A percentile compares a stretch with the other conserved stretches of the same genome.
phyloP scores from a whole-genome alignment of 2,113 vertebrate species.

The Trogon surrucura region DNA sequence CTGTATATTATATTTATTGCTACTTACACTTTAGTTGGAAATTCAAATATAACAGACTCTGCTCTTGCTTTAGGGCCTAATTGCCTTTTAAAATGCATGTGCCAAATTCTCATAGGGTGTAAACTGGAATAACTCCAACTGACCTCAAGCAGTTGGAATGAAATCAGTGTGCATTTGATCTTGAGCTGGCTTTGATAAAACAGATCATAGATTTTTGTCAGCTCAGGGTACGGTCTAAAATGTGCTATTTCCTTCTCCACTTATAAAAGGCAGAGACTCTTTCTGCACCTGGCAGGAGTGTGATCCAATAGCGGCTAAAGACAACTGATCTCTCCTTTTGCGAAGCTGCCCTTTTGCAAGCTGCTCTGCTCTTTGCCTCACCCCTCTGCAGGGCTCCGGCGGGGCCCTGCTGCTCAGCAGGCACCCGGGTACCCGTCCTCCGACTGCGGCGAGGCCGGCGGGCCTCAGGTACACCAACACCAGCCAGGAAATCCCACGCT shows the following conservation, averaged over 20 bases:
- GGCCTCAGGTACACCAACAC: background rate
- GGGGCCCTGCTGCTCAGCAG: background rate
- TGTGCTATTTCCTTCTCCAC: background rate
- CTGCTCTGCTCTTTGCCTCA: background rate
- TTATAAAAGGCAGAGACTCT: background rate
- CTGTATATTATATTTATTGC: constrained; percentile 16
- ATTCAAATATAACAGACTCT: constrained; percentile 30
- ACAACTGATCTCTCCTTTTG: background rate
- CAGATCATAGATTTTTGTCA: constrained; percentile 49
- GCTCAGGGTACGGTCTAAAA: constrained; percentile 10
- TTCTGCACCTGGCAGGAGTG: background rate
- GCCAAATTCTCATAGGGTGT: constrained; percentile 46
- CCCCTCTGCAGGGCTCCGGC: background rate
- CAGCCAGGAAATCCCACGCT: background rate
- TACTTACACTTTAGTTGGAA: constrained; percentile 22
- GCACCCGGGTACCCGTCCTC: background rate
- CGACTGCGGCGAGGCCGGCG: background rate
- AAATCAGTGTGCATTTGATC: constrained; percentile 57
- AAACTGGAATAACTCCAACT: constrained; percentile 50
- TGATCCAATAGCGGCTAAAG: background rate
- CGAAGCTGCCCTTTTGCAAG: background rate
- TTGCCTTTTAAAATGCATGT: constrained; percentile 47
- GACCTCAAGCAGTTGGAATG: constrained; percentile 47
- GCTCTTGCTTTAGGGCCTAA: constrained; percentile 41
- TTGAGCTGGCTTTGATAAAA: constrained; percentile 48